These are phyloP conservation scores for Agrochola lota DNA, from an alignment of 2,888 invertebrate genomes.

Conservation along the genomic window DNA sequence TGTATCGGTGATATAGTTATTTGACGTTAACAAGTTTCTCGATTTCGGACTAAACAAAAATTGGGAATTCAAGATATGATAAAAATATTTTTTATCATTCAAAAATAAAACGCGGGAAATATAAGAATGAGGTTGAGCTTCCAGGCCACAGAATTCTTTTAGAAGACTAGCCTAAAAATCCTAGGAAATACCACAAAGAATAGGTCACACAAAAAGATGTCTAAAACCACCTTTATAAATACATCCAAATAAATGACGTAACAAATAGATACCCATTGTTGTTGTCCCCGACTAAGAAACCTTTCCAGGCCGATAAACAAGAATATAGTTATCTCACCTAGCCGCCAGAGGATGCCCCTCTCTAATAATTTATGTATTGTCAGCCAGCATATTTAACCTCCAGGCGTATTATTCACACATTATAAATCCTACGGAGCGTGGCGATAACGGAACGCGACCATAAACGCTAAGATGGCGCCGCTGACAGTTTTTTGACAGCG, in stretches of 20 bases:
- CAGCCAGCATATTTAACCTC: slow-evolving; percentile 86
- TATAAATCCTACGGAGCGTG: slow-evolving; percentile 88
- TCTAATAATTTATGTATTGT: slow-evolving; percentile 89
- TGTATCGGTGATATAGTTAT: no score
- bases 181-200: slow-evolving; percentile 3
- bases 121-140: not conserved
- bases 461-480: slow-evolving; percentile 83
- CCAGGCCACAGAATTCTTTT: not conserved
- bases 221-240: slow-evolving; percentile 41
- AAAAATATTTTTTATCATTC: no score
- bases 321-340: slow-evolving; percentile 86
- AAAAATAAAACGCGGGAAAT: not conserved
- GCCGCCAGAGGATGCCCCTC: slow-evolving; percentile 70
- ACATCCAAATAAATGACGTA: slow-evolving; percentile 60
- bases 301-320: slow-evolving; percentile 86
- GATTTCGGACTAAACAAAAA: no score
- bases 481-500: slow-evolving; percentile 82
- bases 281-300: slow-evolving; percentile 77
- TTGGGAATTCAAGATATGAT: no score
- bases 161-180: not conserved
- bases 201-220: slow-evolving; percentile 14
- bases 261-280: slow-evolving; percentile 69
- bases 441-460: slow-evolving; percentile 83
- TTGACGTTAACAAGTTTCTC: no score
- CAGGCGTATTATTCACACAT: slow-evolving; percentile 88